Percentiles rank a stretch among this genome's conserved stretches.
Evolutionary conservation across 2,888 invertebrate genomes (phyloP).

Genomic region (Ochropleura leucogaster): DNA sequence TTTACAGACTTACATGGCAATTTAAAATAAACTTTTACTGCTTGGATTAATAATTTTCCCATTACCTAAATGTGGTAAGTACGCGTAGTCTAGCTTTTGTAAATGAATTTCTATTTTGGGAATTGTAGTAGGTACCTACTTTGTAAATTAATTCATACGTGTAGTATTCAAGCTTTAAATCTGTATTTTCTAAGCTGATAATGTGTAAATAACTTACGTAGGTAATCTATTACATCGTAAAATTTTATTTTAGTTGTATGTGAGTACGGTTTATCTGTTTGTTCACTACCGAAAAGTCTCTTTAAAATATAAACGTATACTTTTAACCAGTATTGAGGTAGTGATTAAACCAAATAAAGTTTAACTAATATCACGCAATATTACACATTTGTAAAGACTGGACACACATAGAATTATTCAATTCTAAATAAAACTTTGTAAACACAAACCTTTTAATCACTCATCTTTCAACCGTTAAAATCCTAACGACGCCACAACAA

Average conservation of each 20-base stretch:
- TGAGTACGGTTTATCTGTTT: too few relatives aligned
- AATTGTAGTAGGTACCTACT: background rate
- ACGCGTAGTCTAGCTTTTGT: background rate
- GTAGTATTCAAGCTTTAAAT: background rate
- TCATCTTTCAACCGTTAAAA: conserved; percentile 52
- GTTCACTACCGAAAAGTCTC: background rate
- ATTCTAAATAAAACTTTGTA: conserved; percentile 26
- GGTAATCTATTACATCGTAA: background rate
- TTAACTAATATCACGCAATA: background rate
- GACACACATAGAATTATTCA: background rate
- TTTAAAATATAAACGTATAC: background rate
- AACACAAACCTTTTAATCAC: conserved; percentile 48
- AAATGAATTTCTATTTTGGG: background rate
- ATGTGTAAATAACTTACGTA: background rate
- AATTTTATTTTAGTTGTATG: too few relatives aligned
- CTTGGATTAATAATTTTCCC: background rate
- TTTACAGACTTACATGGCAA: background rate
- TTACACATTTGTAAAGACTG: background rate
- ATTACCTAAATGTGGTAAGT: too few relatives aligned
- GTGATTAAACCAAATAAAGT: background rate
- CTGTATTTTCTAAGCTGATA: background rate
- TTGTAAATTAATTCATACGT: background rate
- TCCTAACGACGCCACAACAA: conserved; percentile 61
- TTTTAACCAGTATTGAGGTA: background rate
- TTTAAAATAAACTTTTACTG: background rate